Conservation (phyloP, 1,140 invertebrate species). For the Camponotus floridanus region DNA sequence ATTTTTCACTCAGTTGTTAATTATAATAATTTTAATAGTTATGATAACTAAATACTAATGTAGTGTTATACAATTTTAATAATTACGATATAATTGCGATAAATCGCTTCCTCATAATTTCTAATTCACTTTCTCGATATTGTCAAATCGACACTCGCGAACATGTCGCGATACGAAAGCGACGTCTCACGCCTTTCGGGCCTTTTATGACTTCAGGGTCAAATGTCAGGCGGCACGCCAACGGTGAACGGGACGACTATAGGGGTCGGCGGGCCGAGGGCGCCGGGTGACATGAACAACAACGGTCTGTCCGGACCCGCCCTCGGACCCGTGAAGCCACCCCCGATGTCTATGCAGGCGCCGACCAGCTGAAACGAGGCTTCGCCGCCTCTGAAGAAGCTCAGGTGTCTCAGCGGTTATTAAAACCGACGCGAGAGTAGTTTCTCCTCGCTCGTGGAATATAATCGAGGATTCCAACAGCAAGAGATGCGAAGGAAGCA, state of each 20-base stretch:
- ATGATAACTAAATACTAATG: no score
- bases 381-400: slow-evolving; percentile 83
- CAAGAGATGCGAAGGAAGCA: background rate
- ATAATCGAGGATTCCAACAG: slow-evolving; percentile 2
- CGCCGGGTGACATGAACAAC: slow-evolving; percentile 85
- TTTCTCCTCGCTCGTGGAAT: slow-evolving; percentile 33
- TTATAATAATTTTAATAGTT: no score
- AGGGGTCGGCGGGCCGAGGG: slow-evolving; percentile 80
- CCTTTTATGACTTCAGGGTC: slow-evolving; percentile 80
- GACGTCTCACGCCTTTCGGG: slow-evolving; percentile 25
- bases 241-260: slow-evolving; percentile 83
- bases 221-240: slow-evolving; percentile 82
- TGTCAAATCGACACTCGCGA: background rate
- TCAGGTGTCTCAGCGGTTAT: slow-evolving; percentile 85
- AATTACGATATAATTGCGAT: background rate
- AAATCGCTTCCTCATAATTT: background rate
- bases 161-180: background rate
- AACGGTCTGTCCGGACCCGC: slow-evolving; percentile 84
- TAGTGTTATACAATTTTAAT: background rate
- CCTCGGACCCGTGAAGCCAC: slow-evolving; percentile 83
- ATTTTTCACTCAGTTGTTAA: no score
- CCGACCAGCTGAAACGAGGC: slow-evolving; percentile 86
- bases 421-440: slow-evolving; percentile 68
- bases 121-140: background rate
- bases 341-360: slow-evolving; percentile 85